Base-by-base conservation (phyloP, 2,113 vertebrate genomes). In the Gallinago paraguaiae region DNA sequence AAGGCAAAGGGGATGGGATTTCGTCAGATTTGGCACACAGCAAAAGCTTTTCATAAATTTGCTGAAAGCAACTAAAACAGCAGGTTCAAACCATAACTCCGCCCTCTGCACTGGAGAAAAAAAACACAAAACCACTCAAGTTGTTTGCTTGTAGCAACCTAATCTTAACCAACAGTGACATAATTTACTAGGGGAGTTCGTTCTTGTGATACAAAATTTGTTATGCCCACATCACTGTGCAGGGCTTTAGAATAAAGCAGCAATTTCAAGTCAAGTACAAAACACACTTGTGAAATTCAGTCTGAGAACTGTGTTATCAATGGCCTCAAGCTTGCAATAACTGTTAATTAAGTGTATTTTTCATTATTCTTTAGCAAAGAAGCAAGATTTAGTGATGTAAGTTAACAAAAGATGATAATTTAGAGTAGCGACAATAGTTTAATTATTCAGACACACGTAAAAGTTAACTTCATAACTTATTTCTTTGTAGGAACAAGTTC, bases 361-460 rank as follows among this genome's bases (percentile, higher is more conserved):
- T 98, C 98, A 98, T 98, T 98, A 98, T 98, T 98, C 98, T 97
- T 97, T 94, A 96, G 98, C 96, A 98, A 98, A 97, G 98, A 98
- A 97, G 97, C 96, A 98, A 97, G 97, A 98, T 98, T 98, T 98
- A 98, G 97, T 97, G 98, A 98, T 98, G 97, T 97, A 98, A 97
- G 96, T 97, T 98, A 98, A 98, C 98, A 98, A 98, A 98, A 98
- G 98, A 97, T 96, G 97, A 97, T 98, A 98, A 98, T 98, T 98
- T 97, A 97, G 97, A 97, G 98, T 98, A 95, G 94, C 98, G 98
- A 98, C 98, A 98, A 98, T 98, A 97, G 97, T 98, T 98, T 98
- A 98, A 98, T 98, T 98, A 98, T 98, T 98, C 98, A 97, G 97
- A 97, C 96, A 92, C 96, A 97, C 43, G 97, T 97, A 98, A 97